Evolutionary conservation across 2,113 vertebrate genomes (phyloP), one percentile per base, ranked within the genome.

Genomic region (Tragulus kanchil): DNA sequence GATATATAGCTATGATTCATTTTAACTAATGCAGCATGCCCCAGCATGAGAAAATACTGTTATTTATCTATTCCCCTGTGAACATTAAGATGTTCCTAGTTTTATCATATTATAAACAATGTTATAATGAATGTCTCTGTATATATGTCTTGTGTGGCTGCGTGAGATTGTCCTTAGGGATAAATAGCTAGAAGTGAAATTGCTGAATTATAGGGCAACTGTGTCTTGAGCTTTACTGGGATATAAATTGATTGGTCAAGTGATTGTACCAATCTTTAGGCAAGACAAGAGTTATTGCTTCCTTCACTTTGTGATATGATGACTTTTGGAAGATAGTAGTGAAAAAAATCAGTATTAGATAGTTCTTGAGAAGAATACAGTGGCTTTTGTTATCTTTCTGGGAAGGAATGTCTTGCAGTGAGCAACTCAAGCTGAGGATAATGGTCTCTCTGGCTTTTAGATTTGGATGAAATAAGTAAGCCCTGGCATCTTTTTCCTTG

Each of bases 241-340:
- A n/a, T n/a, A n/a, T n/a, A n/a, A n/a, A n/a, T n/a, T n/a, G n/a
- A n/a, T n/a, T n/a, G n/a, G n/a, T n/a, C n/a, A n/a, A n/a, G n/a
- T n/a, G n/a, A n/a, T n/a, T n/a, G n/a, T n/a, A n/a, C n/a, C n/a
- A n/a, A n/a, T n/a, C n/a, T n/a, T n/a, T n/a, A 26, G 31, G 61
- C 31, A 93, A 48, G 8, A 65, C 15, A 77, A 84, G 36, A 86
- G 50, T 62, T 79, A 84, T 4, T 95, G 65, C 56, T 83, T 62
- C 69, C 64, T 92, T 85, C n/a, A 36, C 50, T 91, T 82, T 75
- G 36, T 87, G 59, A 93, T 54, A 54, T 96, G 92, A 91, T 93
- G 36, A 71, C 45, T 94, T 90, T 45, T 31, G 64, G 83, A 85
- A 89, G 79, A 78, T n/a, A 52, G 6, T 50, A 48, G 6, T n/a